Base-by-base conservation (phyloP, 2,888 invertebrate species). In the Athrips mouffetella region DNA sequence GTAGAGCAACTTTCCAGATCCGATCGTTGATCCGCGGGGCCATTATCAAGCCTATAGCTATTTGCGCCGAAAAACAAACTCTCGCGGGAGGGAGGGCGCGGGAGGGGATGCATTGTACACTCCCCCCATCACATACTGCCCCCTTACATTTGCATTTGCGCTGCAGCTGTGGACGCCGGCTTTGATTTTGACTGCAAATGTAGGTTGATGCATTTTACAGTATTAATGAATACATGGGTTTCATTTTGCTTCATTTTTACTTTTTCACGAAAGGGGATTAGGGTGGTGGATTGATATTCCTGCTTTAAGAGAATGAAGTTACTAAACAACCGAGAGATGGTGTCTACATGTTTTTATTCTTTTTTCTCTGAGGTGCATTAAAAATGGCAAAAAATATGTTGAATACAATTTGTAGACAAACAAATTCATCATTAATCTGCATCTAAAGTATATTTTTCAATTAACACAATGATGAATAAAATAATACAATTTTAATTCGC, bases 11-110 rank as follows among this genome's bases (percentile, higher is more conserved):
- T 11, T 62, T n/a, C 54, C 3, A 0, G 27, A 39, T 54, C 53
- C 58, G 59, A 46, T 62, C 67, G 60, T 65, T 35, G 70, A 62
- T 67, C 80, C 83, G 83, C 81, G 88, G 82, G 84, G 84, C 88
- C 87, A 88, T 88, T 87, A 88, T 87, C 86, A 83, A 85, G 88
- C 86, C 88, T 87, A 87, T 87, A 87, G 88, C 86, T 87, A 87
- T 88, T 87, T 87, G 88, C 88, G 80, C 87, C 88, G 85, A 87
- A 87, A 88, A 88, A 88, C 88, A 88, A 87, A 88, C 88, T 88
- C 87, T 86, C 86, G 85, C 84, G 88, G 87, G 87, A 86, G 79
- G 77, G 39, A 51, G 58, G 53, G 57, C 48, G 59, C 64, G 63
- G 63, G 59, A 66, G 78, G 84, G 82, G 82, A 2, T 11, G 37